Base-by-base conservation (phyloP, 2,797 vertebrate genomes). In the Gila robusta region DNA sequence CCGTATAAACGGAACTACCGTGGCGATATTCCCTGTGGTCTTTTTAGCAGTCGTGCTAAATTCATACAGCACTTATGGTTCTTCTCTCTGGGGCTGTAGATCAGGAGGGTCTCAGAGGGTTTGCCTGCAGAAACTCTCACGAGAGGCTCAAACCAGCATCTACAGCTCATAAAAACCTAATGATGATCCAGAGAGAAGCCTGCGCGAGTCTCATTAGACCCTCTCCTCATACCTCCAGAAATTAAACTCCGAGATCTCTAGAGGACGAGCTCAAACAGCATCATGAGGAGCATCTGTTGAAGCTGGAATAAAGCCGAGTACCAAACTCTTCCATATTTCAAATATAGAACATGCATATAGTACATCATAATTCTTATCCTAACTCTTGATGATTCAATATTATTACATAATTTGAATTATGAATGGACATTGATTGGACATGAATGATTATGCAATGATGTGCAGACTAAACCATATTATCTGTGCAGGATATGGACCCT, bases 41-140 rank as follows among this genome's bases (percentile, higher is more conserved):
- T 96, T 95, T 96, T 96, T 96, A 96, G 94, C 94, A 89, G 91
- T 88, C 89, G 92, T 95, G 95, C 95, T 95, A 94, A 95, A 95
- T 95, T 95, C 92, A 94, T 94, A 94, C 94, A 94, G 95, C 94
- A 95, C 94, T 95, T 96, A 94, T 94, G 93, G 90, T 91, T 94
- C 89, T 71, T 89, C 87, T 88, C 88, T 89, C 92, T 89, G 92
- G 91, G 91, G 80, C 87, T 89, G 69, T 17, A 88, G 87, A 70
- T 66, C 41, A 73, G 79, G 82, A 91, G 90, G 81, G 77, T 91
- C 89, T 89, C 89, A 5, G 56, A 90, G 87, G 88, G 87, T 82
- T 87, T 84, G 86, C 83, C 28, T 87, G 88, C 80, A 66, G 74
- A 78, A 84, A 86, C 81, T 90, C 89, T 66, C 76, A 84, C 56